These are phyloP conservation scores for Craniophora ligustri DNA, from an alignment of 2,888 invertebrate species.

Conservation along the genomic window DNA sequence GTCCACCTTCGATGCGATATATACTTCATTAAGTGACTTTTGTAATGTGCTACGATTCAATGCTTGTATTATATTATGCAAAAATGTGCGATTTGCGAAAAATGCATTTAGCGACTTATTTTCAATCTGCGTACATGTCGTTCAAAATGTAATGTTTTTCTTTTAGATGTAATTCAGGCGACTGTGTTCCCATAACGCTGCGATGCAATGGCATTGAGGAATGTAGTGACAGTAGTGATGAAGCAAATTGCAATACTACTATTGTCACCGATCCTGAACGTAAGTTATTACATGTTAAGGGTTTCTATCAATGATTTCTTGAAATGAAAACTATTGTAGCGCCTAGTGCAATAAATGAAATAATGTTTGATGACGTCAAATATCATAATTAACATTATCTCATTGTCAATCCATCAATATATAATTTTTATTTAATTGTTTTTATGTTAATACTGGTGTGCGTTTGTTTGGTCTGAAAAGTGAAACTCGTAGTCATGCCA, in stretches of 20 bases:
- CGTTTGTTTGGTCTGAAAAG: no score
- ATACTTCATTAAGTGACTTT: background rate
- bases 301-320: no score
- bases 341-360: no score
- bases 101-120: conserved; percentile 21
- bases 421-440: no score
- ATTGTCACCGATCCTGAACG: conserved; percentile 59
- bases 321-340: no score
- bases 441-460: no score
- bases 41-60: conserved; percentile 7
- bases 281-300: conserved; percentile 57
- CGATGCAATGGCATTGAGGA: conserved; percentile 89
- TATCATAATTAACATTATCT: no score
- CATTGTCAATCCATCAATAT: no score
- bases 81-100: conserved; percentile 45
- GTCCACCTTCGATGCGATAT: no score
- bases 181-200: conserved; percentile 78
- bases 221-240: conserved; percentile 89
- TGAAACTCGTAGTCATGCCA: no score
- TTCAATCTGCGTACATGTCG: conserved; percentile 13
- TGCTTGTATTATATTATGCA: conserved; percentile 20
- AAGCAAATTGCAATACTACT: conserved; percentile 82
- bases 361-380: no score
- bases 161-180: conserved; percentile 81
- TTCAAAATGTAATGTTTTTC: conserved; percentile 50